Base-by-base conservation (phyloP, 2,113 vertebrate genomes). In the Nipponia nippon region DNA sequence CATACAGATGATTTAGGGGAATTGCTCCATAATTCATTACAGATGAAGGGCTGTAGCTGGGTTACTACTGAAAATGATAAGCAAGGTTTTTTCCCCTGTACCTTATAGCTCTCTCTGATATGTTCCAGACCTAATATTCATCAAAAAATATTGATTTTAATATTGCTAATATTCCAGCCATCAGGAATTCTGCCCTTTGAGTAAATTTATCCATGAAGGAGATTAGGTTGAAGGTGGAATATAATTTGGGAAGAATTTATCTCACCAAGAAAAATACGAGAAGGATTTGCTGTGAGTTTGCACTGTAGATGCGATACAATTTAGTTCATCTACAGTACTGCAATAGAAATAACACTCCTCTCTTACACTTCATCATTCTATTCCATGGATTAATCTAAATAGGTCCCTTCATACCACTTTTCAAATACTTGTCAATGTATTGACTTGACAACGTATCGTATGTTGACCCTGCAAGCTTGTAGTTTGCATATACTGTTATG, bases 1-100 rank as follows among this genome's bases (percentile, higher is more conserved):
- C 89, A 69, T 81, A 81, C 53, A 89, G 88, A 93, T 98, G 88
- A 97, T 97, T 93, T 96, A 94, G 67, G 93, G 72, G 67, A 92
- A 87, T 84, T 85, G 55, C 72, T 97, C 75, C 72, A 17, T 97
- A 94, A 97, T 95, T 97, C 46, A 75, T 94, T 90, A 90, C 56
- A 63, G 91, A 62, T 72, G 84, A 91, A 89, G 76, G 95, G 73
- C 93, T 56, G 66, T 85, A 79, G 56, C 73, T 88, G 16, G 56
- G 42, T 83, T 90, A 70, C 85, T 73, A 7, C 90, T 65, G 79
- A 93, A 96, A 94, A 89, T 77, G 53, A 91, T 88, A 79, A 87
- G 76, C 84, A 78, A 75, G 36, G 3, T 10, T 92, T 94, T 83
- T 49, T 29, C 23, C 65, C 38, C 40, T 88, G 52, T 82, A 34